Evolutionary conservation across 2,888 invertebrate genomes (phyloP), one percentile per base, ranked within the genome.

Genomic region (Terebella lapidaria): DNA sequence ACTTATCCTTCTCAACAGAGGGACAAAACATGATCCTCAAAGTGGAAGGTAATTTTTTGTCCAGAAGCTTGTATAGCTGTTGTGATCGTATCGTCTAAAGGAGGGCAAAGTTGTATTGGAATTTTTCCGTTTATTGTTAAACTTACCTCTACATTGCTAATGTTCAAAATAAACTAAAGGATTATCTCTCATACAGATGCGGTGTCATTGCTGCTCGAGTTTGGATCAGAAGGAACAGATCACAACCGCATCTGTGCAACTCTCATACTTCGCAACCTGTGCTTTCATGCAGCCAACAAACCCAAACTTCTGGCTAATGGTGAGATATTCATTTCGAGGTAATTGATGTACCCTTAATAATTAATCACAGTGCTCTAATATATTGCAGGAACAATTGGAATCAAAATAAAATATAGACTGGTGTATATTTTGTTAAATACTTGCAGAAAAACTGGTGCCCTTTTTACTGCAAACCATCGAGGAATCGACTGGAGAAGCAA

Each of bases 11-110:
- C 66, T 74, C 74, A n/a, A 65, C 70, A 20, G 78, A 78, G 52
- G 78, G 78, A 18, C 78, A 78, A 61, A 73, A 74, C 57, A 75
- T 77, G 70, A 74, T 78, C 18, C 69, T 77, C 10, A 75, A 76
- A 64, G 69, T 77, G 28, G 68, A 72, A 61, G 77, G 78, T 75
- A 35, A 35, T 35, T n/a, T n/a, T n/a, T n/a, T n/a, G n/a, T n/a
- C n/a, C n/a, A n/a, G n/a, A n/a, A n/a, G n/a, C n/a, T n/a, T n/a
- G n/a, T n/a, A n/a, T n/a, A n/a, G n/a, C n/a, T n/a, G n/a, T n/a
- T n/a, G n/a, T n/a, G n/a, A n/a, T n/a, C n/a, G n/a, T n/a, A n/a
- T n/a, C n/a, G n/a, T n/a, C n/a, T n/a, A n/a, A n/a, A n/a, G n/a
- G n/a, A n/a, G n/a, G n/a, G n/a, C n/a, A n/a, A n/a, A n/a, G n/a